Percentiles rank a stretch among this genome's conserved stretches.
Evolutionary conservation across 2,797 vertebrate genomes (phyloP).

Genomic region (Tapirus indicus): DNA sequence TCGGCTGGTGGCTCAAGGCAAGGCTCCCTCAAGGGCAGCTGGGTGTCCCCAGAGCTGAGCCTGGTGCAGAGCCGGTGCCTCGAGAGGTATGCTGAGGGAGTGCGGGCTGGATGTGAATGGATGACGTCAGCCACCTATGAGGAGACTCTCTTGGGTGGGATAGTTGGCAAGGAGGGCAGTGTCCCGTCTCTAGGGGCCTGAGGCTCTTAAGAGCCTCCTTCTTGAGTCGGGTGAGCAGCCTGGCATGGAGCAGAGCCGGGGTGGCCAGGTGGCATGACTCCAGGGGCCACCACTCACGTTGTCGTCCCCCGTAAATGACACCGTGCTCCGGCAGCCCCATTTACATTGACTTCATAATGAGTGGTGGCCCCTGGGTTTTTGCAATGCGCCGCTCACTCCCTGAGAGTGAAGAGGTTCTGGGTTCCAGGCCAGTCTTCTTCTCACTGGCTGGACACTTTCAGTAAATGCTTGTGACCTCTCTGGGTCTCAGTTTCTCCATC

Average conservation of each 20-base stretch:
- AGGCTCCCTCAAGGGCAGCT: constrained; percentile 66
- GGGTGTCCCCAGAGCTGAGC: constrained; percentile 27
- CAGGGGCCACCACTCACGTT: not conserved
- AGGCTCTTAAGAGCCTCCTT: constrained; percentile 6
- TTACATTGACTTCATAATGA: not conserved
- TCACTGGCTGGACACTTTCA: not conserved
- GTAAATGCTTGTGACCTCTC: not conserved
- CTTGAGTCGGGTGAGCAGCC: not conserved
- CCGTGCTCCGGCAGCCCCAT: not conserved
- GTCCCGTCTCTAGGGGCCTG: not conserved
- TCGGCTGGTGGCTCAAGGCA: not conserved
- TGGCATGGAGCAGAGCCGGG: not conserved
- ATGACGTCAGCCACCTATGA: not conserved
- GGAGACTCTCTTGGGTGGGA: not conserved
- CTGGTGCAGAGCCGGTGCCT: not conserved
- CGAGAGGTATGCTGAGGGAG: not conserved
- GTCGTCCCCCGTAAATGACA: not conserved
- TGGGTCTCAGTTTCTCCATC: not conserved
- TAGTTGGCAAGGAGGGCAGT: not conserved
- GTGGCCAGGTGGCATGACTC: not conserved
- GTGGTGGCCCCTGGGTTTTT: not conserved
- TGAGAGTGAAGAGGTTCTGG: not conserved
- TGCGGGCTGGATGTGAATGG: not conserved
- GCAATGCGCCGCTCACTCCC: not conserved
- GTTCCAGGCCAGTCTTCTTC: not conserved